A percentile compares a stretch with the other conserved stretches of the same genome.
phyloP scores from a whole-genome alignment of 2,888 invertebrate genomes.

The Apocheima hispidaria region DNA sequence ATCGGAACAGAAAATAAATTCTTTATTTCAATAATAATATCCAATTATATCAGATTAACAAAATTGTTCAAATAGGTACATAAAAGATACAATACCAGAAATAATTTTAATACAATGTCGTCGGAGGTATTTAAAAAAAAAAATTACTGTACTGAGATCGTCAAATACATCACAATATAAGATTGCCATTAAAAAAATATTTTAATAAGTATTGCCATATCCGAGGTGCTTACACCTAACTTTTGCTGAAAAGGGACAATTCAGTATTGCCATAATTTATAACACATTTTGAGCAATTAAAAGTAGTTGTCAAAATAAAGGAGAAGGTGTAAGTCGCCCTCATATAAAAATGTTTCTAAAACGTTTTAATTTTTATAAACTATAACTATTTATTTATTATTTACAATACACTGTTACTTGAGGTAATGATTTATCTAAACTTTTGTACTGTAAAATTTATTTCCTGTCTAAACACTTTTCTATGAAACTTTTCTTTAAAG shows the following conservation, averaged over 20 bases:
- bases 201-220: slow-evolving; percentile 64
- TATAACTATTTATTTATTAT: slow-evolving; percentile 74
- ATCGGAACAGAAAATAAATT: slow-evolving; percentile 84
- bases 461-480: slow-evolving; percentile 38
- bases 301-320: slow-evolving; percentile 29
- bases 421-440: slow-evolving; percentile 64
- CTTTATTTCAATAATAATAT: slow-evolving; percentile 81
- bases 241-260: slow-evolving; percentile 45
- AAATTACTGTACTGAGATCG: slow-evolving; percentile 76
- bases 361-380: slow-evolving; percentile 54
- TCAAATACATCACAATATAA: slow-evolving; percentile 78
- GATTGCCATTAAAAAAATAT: slow-evolving; percentile 62
- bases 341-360: slow-evolving; percentile 69
- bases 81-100: slow-evolving; percentile 38
- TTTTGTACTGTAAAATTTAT: slow-evolving; percentile 50
- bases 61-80: slow-evolving; percentile 46
- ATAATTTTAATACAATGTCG: slow-evolving; percentile 35
- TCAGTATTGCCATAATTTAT: slow-evolving; percentile 21
- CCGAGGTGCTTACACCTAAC: slow-evolving; percentile 57
- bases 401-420: slow-evolving; percentile 80
- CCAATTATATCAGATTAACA: slow-evolving; percentile 82
- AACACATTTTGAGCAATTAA: slow-evolving; percentile 46
- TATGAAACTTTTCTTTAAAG: slow-evolving; percentile 20
- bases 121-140: slow-evolving; percentile 58
- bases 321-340: slow-evolving; percentile 68